A percentile compares a stretch with the other conserved stretches of the same genome.
Conservation (phyloP, 2,888 invertebrate genomes). For the Steinernema hermaphroditum region DNA sequence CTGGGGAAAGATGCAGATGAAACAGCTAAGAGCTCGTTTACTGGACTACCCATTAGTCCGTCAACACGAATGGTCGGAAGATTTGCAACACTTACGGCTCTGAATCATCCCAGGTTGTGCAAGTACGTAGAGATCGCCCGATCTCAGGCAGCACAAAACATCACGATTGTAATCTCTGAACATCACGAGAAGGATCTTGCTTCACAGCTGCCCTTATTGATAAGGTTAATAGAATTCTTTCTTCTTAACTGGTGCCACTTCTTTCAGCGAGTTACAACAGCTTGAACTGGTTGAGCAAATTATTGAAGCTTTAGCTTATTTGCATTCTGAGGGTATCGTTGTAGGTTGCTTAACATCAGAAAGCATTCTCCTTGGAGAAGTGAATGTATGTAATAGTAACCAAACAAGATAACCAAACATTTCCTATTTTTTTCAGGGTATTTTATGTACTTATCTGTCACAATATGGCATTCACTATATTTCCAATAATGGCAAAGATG, state of each 20-base stretch:
- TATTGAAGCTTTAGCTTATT: slow-evolving; percentile 75
- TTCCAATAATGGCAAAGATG: slow-evolving; percentile 83
- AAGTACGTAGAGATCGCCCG: slow-evolving; percentile 86
- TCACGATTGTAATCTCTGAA: slow-evolving; percentile 55
- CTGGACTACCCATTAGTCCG: not conserved
- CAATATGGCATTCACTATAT: slow-evolving; percentile 91
- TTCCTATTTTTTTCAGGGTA: not conserved
- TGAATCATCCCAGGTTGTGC: slow-evolving; percentile 75
- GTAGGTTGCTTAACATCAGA: slow-evolving; percentile 81
- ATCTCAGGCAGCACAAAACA: slow-evolving; percentile 53
- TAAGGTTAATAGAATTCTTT: not conserved
- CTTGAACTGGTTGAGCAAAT: slow-evolving; percentile 32
- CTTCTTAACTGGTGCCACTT: too few species aligned
- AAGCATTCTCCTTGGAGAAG: slow-evolving; percentile 76
- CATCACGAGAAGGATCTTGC: slow-evolving; percentile 74
- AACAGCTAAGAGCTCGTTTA: slow-evolving; percentile 68
- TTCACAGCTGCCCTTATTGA: not conserved
- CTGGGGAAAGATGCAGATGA: slow-evolving; percentile 67
- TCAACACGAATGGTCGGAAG: slow-evolving; percentile 73
- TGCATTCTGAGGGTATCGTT: slow-evolving; percentile 77
- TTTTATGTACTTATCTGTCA: slow-evolving; percentile 74
- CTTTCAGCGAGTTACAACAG: not conserved
- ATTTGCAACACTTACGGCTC: slow-evolving; percentile 78
- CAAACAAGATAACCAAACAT: not conserved
- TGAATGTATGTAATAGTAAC: not conserved